Evolutionary conservation across 2,888 invertebrate species (phyloP).

Genomic region (Carabus problematicus): DNA sequence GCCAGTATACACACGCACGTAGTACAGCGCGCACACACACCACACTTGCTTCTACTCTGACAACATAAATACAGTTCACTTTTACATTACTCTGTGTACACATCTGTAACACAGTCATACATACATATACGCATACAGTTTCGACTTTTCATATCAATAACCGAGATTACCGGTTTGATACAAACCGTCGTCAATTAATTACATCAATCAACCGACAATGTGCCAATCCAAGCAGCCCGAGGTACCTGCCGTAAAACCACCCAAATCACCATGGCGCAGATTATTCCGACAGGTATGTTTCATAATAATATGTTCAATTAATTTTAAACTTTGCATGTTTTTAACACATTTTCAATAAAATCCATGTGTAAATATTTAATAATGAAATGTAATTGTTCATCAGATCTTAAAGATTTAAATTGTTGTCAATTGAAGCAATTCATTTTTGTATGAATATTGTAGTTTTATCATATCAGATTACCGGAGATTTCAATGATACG

Average conservation of each 20-base stretch:
- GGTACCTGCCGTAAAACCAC: conserved; percentile 53
- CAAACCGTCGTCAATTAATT: not conserved
- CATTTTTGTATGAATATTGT: too few species aligned
- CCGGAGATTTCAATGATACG: too few species aligned
- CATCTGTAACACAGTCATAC: not conserved
- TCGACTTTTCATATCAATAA: not conserved
- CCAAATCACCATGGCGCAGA: conserved; percentile 67
- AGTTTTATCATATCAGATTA: too few species aligned
- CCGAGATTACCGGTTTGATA: not conserved
- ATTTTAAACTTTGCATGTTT: conserved; percentile 7
- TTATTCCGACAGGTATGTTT: conserved; percentile 65
- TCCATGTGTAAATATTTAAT: not conserved
- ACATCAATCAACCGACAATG: conserved; percentile 54
- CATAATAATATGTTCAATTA: conserved; percentile 1
- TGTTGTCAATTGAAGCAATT: too few species aligned
- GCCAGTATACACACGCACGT: not conserved
- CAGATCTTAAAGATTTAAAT: not conserved
- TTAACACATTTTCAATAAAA: not conserved
- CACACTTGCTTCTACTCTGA: not conserved
- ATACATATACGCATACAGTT: conserved; percentile 1
- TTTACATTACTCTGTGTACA: not conserved
- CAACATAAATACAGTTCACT: not conserved
- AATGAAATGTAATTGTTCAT: not conserved
- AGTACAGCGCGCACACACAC: conserved; percentile 1
- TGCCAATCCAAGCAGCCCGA: conserved; percentile 64